Evolutionary conservation across 2,888 invertebrate species (phyloP), one percentile per base, ranked within the genome.

Genomic region (Macropis europaea): DNA sequence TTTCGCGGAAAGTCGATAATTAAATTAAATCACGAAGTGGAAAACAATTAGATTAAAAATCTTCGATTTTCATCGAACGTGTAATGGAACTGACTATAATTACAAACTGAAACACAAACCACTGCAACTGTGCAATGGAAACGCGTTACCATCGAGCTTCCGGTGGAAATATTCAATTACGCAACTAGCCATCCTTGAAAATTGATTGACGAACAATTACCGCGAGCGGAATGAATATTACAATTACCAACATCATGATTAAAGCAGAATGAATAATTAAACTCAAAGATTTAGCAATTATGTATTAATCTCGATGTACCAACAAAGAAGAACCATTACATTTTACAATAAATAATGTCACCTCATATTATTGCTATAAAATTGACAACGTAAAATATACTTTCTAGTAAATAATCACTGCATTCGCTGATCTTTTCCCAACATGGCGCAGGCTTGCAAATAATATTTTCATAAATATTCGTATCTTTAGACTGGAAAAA

Each of bases 141-240:
- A 54, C 34, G 36, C 47, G 28, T 38, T 52, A 32, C 32, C 47
- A 11, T 26, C 30, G 13, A 15, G 7, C 36, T 52, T 19, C 45
- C 57, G 54, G 15, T 26, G 57, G 45, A 50, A 73, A 75, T 57
- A 61, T 75, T 69, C 75, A 59, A 64, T 69, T 63, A 54, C 28
- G 28, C 17, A 43, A 54, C 40, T 60, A 30, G 40, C 30, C 34
- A 68, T 13, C 48, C 54, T 56, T 68, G 68, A 56, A 68, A 66
- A 68, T 68, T 56, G 67, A 67, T 72, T 72, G 67, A 61, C 56
- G 61, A 26, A 60, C 59, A 73, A 74, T 74, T 59, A 63, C 59
- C 19, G 40, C 11, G n/a, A n/a, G 15, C 24, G n/a, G 57, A 57
- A 72, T 50, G 66, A 72, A 74, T 72, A 66, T 54, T 47, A 47